Conservation (phyloP, 1,140 invertebrate genomes). For the Ephestia elutella region DNA sequence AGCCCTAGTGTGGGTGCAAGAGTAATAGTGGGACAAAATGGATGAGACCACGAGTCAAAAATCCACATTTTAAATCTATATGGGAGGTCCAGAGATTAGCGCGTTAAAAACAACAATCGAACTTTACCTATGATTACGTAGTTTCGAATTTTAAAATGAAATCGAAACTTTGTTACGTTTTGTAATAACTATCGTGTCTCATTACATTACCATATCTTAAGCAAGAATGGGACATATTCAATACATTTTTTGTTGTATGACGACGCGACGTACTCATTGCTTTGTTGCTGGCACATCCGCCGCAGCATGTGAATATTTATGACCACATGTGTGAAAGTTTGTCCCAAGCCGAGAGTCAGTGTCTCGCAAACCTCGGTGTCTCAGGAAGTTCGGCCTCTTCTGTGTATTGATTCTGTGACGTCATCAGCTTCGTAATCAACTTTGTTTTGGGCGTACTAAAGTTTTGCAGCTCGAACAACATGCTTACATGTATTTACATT, state of each 20-base stretch:
- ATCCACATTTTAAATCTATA: too few relatives aligned
- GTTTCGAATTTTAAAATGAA: too few relatives aligned
- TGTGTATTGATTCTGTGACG: conserved; percentile 14
- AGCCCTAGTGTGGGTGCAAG: too few relatives aligned
- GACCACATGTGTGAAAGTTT: conserved; percentile 45
- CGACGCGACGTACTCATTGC: conserved; percentile 20
- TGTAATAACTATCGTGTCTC: too few relatives aligned
- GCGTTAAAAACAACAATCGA: too few relatives aligned
- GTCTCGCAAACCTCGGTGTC: not conserved
- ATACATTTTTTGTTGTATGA: not conserved
- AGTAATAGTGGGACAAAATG: too few relatives aligned
- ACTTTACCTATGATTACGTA: too few relatives aligned
- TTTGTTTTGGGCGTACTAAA: conserved; percentile 3
- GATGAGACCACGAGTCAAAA: too few relatives aligned
- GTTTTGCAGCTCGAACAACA: not conserved
- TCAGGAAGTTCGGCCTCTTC: conserved; percentile 11
- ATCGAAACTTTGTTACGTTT: too few relatives aligned
- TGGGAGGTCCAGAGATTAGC: too few relatives aligned
- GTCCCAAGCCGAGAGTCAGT: conserved; percentile 15
- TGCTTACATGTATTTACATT: conserved; percentile 16
- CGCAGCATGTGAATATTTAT: conserved; percentile 45
- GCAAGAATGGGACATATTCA: not conserved
- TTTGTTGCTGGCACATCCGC: conserved; percentile 28
- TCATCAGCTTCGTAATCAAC: conserved; percentile 8
- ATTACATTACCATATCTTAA: too few relatives aligned